A percentile compares a stretch with the other conserved stretches of the same genome.
phyloP scores from a whole-genome alignment of 2,888 invertebrate genomes.

The Blera fallax region DNA sequence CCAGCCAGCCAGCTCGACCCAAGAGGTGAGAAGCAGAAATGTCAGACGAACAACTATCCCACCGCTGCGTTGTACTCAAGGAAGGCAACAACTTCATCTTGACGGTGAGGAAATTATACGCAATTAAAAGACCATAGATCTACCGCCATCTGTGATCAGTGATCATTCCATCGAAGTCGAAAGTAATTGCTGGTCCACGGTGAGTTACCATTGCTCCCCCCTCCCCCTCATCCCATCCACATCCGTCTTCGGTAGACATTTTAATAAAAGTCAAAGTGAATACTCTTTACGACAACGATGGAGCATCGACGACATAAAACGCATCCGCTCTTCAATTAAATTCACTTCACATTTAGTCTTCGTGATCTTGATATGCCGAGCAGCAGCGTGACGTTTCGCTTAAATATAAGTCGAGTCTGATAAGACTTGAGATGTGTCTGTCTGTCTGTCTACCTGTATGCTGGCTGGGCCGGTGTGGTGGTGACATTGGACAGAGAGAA shows the following conservation, averaged over 20 bases:
- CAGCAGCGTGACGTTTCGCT: constrained; percentile 70
- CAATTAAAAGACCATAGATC: constrained; percentile 71
- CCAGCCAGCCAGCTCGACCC: constrained; percentile 5
- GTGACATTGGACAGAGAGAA: constrained; percentile 47
- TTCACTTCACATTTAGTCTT: constrained; percentile 68
- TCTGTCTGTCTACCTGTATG: constrained; percentile 45
- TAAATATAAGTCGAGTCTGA: constrained; percentile 70
- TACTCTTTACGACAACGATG: constrained; percentile 68
- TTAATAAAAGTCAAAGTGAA: constrained; percentile 72
- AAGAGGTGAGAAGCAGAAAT: constrained; percentile 68
- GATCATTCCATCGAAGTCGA: constrained; percentile 44
- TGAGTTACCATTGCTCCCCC: constrained; percentile 41
- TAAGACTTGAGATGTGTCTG: constrained; percentile 69
- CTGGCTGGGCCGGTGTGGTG: constrained; percentile 17
- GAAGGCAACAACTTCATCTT: constrained; percentile 60
- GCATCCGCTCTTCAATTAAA: constrained; percentile 73
- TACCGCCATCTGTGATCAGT: constrained; percentile 64
- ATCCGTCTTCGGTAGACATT: constrained; percentile 58
- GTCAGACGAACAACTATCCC: constrained; percentile 45
- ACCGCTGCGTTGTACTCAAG: not conserved
- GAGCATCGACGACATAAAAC: constrained; percentile 70
- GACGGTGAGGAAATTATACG: constrained; percentile 47
- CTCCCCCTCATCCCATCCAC: too few species aligned
- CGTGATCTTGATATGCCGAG: constrained; percentile 65
- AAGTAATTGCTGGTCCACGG: constrained; percentile 47